Base-by-base conservation (phyloP, 2,888 invertebrate genomes). In the Ornithoptera priamus region DNA sequence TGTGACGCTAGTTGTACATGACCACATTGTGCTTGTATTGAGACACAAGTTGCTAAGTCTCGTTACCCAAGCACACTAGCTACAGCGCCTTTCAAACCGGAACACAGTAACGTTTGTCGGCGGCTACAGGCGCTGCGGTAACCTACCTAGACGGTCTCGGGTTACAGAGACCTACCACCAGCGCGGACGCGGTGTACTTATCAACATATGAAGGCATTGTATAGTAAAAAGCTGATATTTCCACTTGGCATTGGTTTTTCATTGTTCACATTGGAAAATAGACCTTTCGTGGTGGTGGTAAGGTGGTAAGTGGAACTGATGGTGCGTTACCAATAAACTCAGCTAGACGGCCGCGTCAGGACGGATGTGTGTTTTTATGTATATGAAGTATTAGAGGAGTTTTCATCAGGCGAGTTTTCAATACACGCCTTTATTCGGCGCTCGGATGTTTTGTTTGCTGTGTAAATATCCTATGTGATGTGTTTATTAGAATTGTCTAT, bases 291-390 rank as follows among this genome's bases (percentile, higher is more conserved):
- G 17, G 24, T 61, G 42, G 64, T 36, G 65, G 73, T 77, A 80
- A 71, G 73, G 77, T 74, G 73, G 69, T 69, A 76, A 80, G 78
- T 77, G 80, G 78, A 78, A 75, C 72, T 77, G 75, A 74, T 67
- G 65, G 62, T 71, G 69, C 73, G 75, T 76, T 74, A 72, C 67
- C 73, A 74, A 77, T 85, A 83, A 84, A 83, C 80, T 73, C 78
- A 81, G 82, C 85, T 85, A 87, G 86, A 86, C 86, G 76, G 77
- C 79, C 79, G 85, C 86, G 80, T 88, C 87, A 87, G 85, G 72
- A 75, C 67, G 71, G 71, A 5, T 30, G 30, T 30, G 30, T 30
- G 30, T 30, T 4, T 86, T 87, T 85, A 87, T 84, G 78, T 81
- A 75, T 77, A 79, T 81, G 78, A 80, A 82, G 79, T 82, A 83